phyloP scores from a whole-genome alignment of 2,888 invertebrate genomes.

The Ectemnius lituratus region DNA sequence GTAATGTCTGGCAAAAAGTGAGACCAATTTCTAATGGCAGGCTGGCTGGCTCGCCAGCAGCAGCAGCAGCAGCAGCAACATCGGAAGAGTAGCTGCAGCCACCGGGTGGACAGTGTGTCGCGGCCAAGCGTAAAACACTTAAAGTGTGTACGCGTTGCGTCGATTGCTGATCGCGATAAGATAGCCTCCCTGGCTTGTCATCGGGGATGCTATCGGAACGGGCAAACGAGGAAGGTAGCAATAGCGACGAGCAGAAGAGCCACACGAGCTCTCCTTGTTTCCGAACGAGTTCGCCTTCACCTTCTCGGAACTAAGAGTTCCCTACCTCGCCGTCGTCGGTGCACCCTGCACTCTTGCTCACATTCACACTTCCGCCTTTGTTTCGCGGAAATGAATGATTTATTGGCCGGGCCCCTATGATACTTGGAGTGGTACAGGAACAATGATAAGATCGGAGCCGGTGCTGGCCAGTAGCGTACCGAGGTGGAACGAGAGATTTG shows the following conservation, averaged over 20 bases:
- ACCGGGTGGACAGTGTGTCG: constrained; percentile 23
- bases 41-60: background rate
- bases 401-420: background rate
- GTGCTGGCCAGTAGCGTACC: no score
- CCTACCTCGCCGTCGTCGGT: no score
- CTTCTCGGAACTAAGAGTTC: no score
- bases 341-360: no score
- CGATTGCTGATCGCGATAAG: constrained; percentile 59
- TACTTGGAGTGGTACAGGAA: no score
- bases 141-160: constrained; percentile 35
- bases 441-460: no score
- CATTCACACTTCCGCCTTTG: constrained; percentile 4
- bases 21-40: constrained; percentile 55
- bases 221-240: constrained; percentile 16
- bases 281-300: constrained; percentile 3
- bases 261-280: constrained; percentile 15
- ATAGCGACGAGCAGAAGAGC: constrained; percentile 19
- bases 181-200: constrained; percentile 55
- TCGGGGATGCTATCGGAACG: constrained; percentile 35
- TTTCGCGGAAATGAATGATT: constrained; percentile 20
- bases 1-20: constrained; percentile 35
- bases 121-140: constrained; percentile 38
- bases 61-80: no score
- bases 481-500: no score
- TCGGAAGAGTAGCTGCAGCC: constrained; percentile 3